Conservation (phyloP, 2,797 vertebrate species). For the Avahi laniger region DNA sequence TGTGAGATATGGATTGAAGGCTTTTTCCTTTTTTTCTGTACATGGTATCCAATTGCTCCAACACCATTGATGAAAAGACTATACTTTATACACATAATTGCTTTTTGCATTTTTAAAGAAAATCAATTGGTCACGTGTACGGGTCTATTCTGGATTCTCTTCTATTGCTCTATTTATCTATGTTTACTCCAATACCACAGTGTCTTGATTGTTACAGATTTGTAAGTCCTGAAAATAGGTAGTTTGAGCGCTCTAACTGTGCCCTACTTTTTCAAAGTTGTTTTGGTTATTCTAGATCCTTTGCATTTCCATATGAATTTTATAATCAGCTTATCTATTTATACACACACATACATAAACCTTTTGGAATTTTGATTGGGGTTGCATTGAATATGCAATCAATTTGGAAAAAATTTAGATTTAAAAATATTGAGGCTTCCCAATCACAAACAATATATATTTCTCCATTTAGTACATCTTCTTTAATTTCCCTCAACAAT, state of each 20-base stretch:
- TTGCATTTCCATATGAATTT: slow-evolving; percentile 39
- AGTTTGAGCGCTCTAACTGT: background rate
- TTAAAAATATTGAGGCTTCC: slow-evolving; percentile 26
- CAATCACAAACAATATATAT: background rate
- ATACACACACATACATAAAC: background rate
- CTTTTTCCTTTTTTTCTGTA: background rate
- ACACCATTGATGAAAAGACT: background rate
- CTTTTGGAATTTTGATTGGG: background rate
- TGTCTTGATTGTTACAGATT: slow-evolving; percentile 13
- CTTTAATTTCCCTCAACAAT: background rate
- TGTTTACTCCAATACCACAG: background rate
- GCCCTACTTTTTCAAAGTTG: slow-evolving; percentile 38
- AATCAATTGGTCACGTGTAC: background rate
- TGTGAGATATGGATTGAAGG: background rate
- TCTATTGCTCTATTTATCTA: background rate
- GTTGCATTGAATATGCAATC: slow-evolving; percentile 32
- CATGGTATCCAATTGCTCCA: background rate
- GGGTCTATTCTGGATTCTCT: background rate
- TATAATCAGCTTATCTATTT: slow-evolving; percentile 23
- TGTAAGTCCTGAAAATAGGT: slow-evolving; percentile 27
- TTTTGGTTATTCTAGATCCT: slow-evolving; percentile 50
- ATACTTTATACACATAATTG: background rate
- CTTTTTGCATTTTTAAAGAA: slow-evolving; percentile 45
- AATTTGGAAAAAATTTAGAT: background rate
- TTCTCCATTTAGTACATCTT: background rate